Evolutionary conservation across 2,797 vertebrate species (phyloP).

Genomic region (Tympanoctomys barrerae): DNA sequence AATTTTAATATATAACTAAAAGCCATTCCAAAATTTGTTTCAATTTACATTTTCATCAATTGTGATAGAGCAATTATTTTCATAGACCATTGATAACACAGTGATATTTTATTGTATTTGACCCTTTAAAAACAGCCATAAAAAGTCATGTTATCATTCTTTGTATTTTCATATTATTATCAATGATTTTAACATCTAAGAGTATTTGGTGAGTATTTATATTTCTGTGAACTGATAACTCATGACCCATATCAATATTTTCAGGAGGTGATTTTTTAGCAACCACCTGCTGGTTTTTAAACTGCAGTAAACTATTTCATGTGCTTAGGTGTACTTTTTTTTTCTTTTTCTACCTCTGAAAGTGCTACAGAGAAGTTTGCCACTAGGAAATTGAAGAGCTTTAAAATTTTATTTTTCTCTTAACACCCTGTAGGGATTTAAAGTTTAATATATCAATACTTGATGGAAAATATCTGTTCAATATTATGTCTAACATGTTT

Average conservation of each 20-base stretch:
- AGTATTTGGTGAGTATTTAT: neutral
- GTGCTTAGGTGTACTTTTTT: neutral
- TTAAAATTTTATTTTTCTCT: neutral
- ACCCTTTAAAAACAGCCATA: neutral
- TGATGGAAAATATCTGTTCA: too few relatives aligned
- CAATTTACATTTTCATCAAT: conserved; percentile 4
- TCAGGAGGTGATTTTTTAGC: neutral
- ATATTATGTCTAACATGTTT: too few relatives aligned
- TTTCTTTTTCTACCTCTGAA: neutral
- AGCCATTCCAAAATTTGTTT: conserved; percentile 24
- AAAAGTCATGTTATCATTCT: neutral
- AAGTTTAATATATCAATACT: too few relatives aligned
- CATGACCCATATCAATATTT: neutral
- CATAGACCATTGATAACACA: neutral
- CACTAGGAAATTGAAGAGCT: neutral
- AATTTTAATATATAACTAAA: conserved; percentile 46
- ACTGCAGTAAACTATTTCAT: conserved; percentile 1
- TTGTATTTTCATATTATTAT: neutral
- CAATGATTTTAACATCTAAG: neutral
- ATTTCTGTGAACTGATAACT: neutral
- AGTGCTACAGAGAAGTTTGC: neutral
- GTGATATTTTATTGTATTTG: neutral
- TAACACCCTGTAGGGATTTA: too few relatives aligned
- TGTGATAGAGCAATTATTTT: neutral
- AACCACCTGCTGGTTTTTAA: neutral